Base-by-base conservation (phyloP, 2,113 vertebrate genomes). In the Clarias batrachus region DNA sequence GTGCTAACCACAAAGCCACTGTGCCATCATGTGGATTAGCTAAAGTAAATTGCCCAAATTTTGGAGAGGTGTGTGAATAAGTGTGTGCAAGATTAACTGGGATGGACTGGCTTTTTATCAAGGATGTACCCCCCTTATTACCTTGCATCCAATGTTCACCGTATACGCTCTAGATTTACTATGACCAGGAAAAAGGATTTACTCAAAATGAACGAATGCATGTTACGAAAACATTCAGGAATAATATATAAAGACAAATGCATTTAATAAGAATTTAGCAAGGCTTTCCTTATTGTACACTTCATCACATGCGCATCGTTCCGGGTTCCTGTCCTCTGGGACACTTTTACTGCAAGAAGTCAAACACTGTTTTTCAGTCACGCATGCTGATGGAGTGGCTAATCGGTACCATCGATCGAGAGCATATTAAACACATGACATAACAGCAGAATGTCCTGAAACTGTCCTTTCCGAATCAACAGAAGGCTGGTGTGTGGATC, bases 381-480 rank as follows among this genome's bases (percentile, higher is more conserved):
- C 8, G 10, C 71, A 65, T 78, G 73, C 41, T 78, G 74, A 56
- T 73, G 17, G 17, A 60, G 5, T 41, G 48, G 21, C 9, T 83
- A 83, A 83, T 16, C 12, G 84, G 9, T 23, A 41, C 30, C n/a
- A 27, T 33, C 13, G 21, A 77, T 78, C n/a, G 48, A 27, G 56
- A 30, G 60, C 54, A 27, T 65, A 78, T 54, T 56, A 85, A 85
- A 78, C 84, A n/a, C 56, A 68, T 19, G 21, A 25, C 56, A 74
- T 73, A 59, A 84, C 2, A 8, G 17, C 52, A 57, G 30, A 16
- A 30, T 14, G 54, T 56, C 82, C 82, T 41, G 5, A 41, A 56
- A n/a, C 54, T 60, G 68, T 57, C 54, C 82, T 59, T 84, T 60
- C 14, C 13, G 41, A 60, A 16, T 10, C 65, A 30, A 57, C 65